Conservation (phyloP, 2,797 vertebrate species). For the Cuculus canorus region DNA sequence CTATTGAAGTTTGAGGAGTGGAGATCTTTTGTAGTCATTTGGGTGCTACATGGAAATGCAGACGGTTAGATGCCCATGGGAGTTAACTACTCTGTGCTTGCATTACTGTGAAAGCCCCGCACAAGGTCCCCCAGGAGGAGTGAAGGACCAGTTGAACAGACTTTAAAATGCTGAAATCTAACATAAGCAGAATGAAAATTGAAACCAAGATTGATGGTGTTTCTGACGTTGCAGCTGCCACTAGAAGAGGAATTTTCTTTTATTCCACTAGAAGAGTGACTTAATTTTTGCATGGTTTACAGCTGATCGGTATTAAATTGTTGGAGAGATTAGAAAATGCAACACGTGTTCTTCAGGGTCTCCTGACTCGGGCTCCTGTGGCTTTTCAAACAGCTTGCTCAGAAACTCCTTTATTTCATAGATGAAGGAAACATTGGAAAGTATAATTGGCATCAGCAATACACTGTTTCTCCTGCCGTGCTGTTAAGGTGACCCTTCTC, state of each 20-base stretch:
- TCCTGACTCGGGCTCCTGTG: not conserved
- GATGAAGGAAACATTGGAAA: not conserved
- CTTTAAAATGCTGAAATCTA: not conserved
- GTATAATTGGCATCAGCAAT: not conserved
- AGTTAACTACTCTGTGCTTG: not conserved
- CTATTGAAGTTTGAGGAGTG: not conserved
- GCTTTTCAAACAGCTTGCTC: not conserved
- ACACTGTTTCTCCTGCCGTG: not conserved
- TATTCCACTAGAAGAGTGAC: not conserved
- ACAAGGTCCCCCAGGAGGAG: not conserved
- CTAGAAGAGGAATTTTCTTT: not conserved
- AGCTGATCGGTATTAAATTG: not conserved
- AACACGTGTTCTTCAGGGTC: not conserved
- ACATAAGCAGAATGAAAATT: not conserved
- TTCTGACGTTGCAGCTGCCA: not conserved
- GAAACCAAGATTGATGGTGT: not conserved
- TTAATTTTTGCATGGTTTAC: not conserved
- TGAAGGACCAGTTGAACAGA: not conserved
- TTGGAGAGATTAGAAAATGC: not conserved
- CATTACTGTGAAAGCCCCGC: not conserved
- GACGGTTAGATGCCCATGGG: not conserved
- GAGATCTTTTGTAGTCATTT: not conserved
- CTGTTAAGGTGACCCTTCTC: slow-evolving; percentile 27
- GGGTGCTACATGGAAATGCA: not conserved
- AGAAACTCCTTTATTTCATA: not conserved